Percentiles rank a stretch among this genome's conserved stretches.
phyloP scores from a whole-genome alignment of 2,113 vertebrate genomes.

The Zosterops borbonicus region DNA sequence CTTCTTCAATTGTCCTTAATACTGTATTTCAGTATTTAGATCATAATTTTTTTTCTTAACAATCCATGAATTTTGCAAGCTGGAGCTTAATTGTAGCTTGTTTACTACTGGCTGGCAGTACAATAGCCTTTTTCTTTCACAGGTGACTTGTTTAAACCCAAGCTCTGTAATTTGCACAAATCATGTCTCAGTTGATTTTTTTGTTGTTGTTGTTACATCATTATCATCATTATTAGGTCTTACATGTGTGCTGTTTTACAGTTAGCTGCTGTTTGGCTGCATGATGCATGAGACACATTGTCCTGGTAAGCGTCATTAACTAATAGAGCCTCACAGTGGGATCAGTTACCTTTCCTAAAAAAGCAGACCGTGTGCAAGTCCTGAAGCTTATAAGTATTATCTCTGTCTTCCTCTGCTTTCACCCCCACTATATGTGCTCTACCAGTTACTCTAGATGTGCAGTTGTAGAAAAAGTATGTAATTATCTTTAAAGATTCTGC shows the following conservation, averaged over 20 bases:
- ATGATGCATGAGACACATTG: conserved; percentile 91
- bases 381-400: neutral
- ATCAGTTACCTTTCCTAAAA: conserved; percentile 42
- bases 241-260: conserved; percentile 93
- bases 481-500: neutral
- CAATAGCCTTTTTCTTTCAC: conserved; percentile 4
- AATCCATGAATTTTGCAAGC: neutral
- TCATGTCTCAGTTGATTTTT: conserved; percentile 45
- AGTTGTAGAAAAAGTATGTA: neutral
- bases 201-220: neutral
- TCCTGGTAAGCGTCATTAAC: conserved; percentile 89
- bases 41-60: neutral
- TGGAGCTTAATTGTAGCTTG: neutral
- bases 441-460: neutral
- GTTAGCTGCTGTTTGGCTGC: conserved; percentile 95
- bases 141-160: neutral
- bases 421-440: neutral
- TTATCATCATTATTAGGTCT: conserved; percentile 74
- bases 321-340: conserved; percentile 68
- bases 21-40: neutral
- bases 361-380: neutral
- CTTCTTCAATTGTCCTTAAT: neutral
- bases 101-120: conserved; percentile 1
- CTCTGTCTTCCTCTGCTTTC: neutral
- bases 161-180: conserved; percentile 53